These are phyloP conservation scores for Halcyon chelicuti DNA, from an alignment of 2,797 vertebrate genomes.

Conservation along the genomic window DNA sequence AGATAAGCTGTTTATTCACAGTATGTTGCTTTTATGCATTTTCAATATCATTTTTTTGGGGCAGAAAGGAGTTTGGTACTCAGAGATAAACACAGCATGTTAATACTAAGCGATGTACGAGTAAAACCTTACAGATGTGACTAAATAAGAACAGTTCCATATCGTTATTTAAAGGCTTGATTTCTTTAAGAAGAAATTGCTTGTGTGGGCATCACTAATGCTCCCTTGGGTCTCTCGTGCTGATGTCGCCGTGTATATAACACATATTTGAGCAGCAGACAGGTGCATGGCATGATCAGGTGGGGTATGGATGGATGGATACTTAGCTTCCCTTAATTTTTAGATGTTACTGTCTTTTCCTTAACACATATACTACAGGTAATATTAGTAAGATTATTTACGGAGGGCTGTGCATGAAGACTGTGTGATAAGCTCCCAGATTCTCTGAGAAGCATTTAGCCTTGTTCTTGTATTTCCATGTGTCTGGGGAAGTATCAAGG, in stretches of 20 bases:
- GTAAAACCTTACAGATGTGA: constrained; percentile 43
- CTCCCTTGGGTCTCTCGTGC: background rate
- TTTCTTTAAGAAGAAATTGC: background rate
- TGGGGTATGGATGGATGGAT: background rate
- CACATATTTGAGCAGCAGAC: background rate
- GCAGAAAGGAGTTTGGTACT: constrained; percentile 61
- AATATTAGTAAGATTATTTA: background rate
- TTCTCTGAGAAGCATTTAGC: background rate
- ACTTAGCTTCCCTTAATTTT: background rate
- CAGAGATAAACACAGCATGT: constrained; percentile 64
- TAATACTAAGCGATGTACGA: constrained; percentile 44
- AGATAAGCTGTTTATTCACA: constrained; percentile 79
- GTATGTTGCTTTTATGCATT: constrained; percentile 74
- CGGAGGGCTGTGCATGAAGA: background rate
- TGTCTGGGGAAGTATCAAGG: background rate
- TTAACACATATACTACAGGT: background rate
- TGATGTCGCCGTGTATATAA: background rate
- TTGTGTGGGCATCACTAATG: background rate
- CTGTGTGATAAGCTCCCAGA: background rate
- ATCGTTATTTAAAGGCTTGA: background rate
- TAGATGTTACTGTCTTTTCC: background rate
- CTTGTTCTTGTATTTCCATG: background rate
- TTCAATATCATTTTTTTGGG: constrained; percentile 50
- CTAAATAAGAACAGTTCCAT: constrained; percentile 24
- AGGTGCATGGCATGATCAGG: background rate